Evolutionary conservation across 2,797 vertebrate genomes (phyloP).

Genomic region (Chaetodon trifasciatus): DNA sequence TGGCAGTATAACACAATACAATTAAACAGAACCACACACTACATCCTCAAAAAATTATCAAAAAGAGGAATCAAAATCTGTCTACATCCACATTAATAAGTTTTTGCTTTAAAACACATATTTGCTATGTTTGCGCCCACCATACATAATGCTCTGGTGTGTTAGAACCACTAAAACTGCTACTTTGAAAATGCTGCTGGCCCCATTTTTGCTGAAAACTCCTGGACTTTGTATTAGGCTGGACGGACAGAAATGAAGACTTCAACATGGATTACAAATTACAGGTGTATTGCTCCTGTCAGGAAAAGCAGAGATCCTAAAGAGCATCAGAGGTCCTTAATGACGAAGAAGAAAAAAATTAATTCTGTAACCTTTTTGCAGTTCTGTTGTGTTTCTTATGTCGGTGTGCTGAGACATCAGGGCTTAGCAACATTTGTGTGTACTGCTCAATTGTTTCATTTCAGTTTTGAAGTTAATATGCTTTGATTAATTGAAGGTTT

Average conservation of each 20-base stretch:
- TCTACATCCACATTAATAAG: neutral
- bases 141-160: too few species aligned
- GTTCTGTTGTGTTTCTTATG: constrained; percentile 11
- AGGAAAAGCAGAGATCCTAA: neutral
- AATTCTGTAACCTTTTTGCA: constrained; percentile 19
- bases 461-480: constrained; percentile 14
- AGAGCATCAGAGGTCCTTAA: constrained; percentile 14
- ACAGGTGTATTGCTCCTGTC: neutral
- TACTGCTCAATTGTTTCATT: neutral
- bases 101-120: too few species aligned
- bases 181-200: neutral
- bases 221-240: too few species aligned
- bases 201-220: too few species aligned
- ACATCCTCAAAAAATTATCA: neutral
- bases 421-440: neutral
- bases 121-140: too few species aligned
- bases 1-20: neutral
- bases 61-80: neutral
- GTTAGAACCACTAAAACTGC: neutral
- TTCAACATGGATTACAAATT: too few species aligned
- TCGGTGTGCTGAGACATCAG: constrained; percentile 2
- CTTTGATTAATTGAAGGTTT: constrained; percentile 22
- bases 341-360: neutral
- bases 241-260: too few species aligned
- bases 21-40: neutral